Evolutionary conservation across 2,888 invertebrate species (phyloP).

Genomic region (Lithodes maja): DNA sequence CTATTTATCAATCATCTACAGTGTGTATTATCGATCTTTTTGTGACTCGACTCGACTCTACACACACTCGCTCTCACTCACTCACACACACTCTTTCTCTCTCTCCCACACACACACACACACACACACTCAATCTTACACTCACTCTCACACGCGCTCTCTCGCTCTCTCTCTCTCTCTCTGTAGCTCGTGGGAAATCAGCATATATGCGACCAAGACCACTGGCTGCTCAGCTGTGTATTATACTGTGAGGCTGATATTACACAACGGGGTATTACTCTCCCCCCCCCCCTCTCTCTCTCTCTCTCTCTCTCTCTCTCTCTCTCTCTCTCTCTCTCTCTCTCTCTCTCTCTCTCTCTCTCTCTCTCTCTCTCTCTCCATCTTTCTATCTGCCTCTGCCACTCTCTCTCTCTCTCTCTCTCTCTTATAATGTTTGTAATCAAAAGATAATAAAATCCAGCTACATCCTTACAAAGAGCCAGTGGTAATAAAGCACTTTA

Average conservation of each 20-base stretch:
- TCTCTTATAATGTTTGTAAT: background rate
- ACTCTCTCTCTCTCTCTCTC: constrained; percentile 2
- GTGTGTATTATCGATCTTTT: no score
- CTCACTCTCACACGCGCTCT: background rate
- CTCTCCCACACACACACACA: background rate
- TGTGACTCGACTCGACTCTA: background rate
- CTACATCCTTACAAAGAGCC: background rate
- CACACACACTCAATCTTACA: background rate
- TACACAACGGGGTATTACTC: background rate
- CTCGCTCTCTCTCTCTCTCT: background rate
- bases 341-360: constrained; percentile 13
- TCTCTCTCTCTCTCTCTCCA: constrained; percentile 17
- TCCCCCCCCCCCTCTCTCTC: background rate
- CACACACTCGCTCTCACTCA: background rate
- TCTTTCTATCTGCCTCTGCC: no score
- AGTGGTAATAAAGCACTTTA: no score
- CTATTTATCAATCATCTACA: no score
- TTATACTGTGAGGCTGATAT: background rate
- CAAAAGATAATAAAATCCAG: background rate
- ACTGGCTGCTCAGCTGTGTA: background rate
- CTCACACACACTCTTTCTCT: background rate
- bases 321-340: background rate
- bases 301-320: background rate
- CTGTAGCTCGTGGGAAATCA: background rate
- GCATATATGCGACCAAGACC: background rate